Evolutionary conservation across 2,888 invertebrate genomes (phyloP), one percentile per base, ranked within the genome.

Genomic region (Archaeoteleia sp.): DNA sequence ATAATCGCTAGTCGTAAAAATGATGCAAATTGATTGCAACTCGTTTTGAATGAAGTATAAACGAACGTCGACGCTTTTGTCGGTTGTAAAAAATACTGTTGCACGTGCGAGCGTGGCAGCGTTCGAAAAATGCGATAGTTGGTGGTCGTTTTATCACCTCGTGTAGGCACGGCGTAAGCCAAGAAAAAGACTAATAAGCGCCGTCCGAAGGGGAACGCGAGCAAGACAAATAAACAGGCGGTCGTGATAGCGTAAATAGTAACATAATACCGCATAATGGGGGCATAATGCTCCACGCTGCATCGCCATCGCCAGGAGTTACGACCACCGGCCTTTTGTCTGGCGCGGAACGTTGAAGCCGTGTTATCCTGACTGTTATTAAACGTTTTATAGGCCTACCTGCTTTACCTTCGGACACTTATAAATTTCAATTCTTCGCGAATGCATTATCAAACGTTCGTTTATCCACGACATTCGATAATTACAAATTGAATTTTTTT

Each of bases 241-340:
- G 72, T 71, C 72, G 74, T 70, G 78, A 80, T 81, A 82, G 81
- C 79, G 80, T 82, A 83, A 82, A 82, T 82, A 81, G 83, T 83
- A 83, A 83, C 81, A 78, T 82, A 82, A 83, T 82, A 83, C 80
- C 67, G 76, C 78, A 82, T 82, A 83, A 83, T 82, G 78, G 79
- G 75, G 71, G 79, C 78, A 82, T 81, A 80, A 82, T 77, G 74
- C 76, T 68, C 67, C 73, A 67, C 63, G 70, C 75, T 78, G 78
- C 76, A 79, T 78, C 58, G 57, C 58, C 79, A 77, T 72, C 73
- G 66, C 67, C 77, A 74, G 69, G 75, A 79, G 73, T 80, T 81
- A 80, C 72, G 73, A 75, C 72, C 74, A 69, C 57, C 72, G 70
- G 74, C 75, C 72, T 78, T 20, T 80, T 81, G 78, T 81, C 72